Evolutionary conservation across 2,888 invertebrate species (phyloP).

Genomic region (Prionchulus punctatus): DNA sequence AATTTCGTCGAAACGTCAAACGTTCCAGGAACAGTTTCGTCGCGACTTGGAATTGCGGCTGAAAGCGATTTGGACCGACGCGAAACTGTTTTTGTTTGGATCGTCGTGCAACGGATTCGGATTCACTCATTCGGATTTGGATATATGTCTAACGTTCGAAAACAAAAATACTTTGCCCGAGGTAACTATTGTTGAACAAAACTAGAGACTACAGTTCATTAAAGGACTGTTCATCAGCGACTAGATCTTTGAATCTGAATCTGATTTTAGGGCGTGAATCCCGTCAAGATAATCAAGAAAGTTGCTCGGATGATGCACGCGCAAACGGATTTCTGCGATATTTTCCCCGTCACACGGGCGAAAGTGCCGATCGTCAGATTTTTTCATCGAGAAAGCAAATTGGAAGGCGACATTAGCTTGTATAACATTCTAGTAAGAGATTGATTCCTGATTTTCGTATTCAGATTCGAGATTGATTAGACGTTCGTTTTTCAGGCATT

Average conservation of each 20-base stretch:
- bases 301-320: constrained; percentile 34
- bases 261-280: neutral
- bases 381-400: constrained; percentile 29
- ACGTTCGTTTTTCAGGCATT: constrained; percentile 36
- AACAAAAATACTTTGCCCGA: neutral
- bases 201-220: neutral
- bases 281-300: constrained; percentile 30
- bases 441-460: neutral
- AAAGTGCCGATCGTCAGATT: constrained; percentile 49
- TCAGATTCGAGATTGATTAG: constrained; percentile 3
- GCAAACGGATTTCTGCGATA: constrained; percentile 31
- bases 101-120: constrained; percentile 47
- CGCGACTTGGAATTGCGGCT: neutral
- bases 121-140: constrained; percentile 42
- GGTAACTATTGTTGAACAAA: neutral
- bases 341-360: constrained; percentile 42
- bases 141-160: constrained; percentile 44
- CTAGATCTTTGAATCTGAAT: neutral
- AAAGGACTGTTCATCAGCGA: neutral
- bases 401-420: constrained; percentile 46
- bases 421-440: constrained; percentile 42
- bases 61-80: constrained; percentile 26
- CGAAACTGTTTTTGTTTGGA: constrained; percentile 42
- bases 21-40: neutral
- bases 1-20: neutral